A percentile compares a stretch with the other conserved stretches of the same genome.
These are phyloP conservation scores for Danio tinwini DNA, from an alignment of 2,797 vertebrate genomes.

Conservation along the genomic window DNA sequence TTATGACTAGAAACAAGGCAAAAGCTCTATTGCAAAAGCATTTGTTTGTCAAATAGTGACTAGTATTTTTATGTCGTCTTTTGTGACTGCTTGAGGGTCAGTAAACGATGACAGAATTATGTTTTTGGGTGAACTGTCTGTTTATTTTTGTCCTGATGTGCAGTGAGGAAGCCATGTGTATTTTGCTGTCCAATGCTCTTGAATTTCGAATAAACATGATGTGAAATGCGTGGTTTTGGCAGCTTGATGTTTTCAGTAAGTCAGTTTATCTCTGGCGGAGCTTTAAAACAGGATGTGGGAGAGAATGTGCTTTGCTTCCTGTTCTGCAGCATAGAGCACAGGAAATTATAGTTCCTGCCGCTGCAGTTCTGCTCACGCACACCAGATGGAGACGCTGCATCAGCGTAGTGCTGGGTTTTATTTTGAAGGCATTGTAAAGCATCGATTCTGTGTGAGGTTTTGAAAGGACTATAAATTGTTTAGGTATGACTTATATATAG, in stretches of 20 bases:
- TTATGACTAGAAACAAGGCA: too few relatives aligned
- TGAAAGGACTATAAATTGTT: neutral
- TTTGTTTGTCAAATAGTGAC: too few relatives aligned
- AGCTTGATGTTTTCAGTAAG: neutral
- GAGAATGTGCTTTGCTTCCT: slow-evolving; percentile 24
- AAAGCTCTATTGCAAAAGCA: too few relatives aligned
- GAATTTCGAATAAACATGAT: slow-evolving; percentile 55
- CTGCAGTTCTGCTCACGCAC: slow-evolving; percentile 7
- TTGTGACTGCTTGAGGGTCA: too few relatives aligned
- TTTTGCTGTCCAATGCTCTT: slow-evolving; percentile 22
- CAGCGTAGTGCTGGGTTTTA: neutral
- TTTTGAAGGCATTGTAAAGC: neutral
- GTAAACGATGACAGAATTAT: too few relatives aligned
- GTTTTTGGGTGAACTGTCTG: too few relatives aligned
- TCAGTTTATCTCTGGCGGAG: neutral
- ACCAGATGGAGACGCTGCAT: slow-evolving; percentile 48
- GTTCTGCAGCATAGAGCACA: neutral
- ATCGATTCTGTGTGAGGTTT: neutral
- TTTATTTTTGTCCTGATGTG: neutral
- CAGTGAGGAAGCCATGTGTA: slow-evolving; percentile 13
- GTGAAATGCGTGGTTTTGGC: slow-evolving; percentile 11
- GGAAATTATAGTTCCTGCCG: neutral
- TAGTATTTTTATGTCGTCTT: too few relatives aligned
- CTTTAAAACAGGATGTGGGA: slow-evolving; percentile 42
- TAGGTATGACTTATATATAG: neutral